These are phyloP conservation scores for Clunio marinus DNA, from an alignment of 2,888 invertebrate species.

Conservation along the genomic window DNA sequence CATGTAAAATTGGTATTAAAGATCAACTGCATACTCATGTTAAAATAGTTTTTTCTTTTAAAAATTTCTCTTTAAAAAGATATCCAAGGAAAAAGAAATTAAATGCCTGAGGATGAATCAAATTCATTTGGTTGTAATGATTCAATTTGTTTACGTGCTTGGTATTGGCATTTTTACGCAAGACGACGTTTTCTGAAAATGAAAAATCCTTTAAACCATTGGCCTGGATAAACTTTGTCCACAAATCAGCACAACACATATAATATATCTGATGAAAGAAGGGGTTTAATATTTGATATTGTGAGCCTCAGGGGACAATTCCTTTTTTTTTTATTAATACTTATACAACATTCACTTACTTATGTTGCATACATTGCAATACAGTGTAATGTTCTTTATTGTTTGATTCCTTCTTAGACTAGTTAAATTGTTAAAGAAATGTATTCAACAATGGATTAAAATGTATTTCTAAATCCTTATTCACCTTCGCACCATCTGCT, in stretches of 20 bases:
- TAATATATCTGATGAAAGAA: slow-evolving; percentile 1
- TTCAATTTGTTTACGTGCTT: slow-evolving; percentile 32
- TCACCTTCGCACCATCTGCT: too few species aligned
- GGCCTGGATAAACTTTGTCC: slow-evolving; percentile 28
- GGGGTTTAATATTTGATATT: slow-evolving; percentile 37
- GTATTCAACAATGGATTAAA: too few species aligned
- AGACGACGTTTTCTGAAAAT: not conserved
- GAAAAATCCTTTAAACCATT: not conserved
- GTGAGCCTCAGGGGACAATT: slow-evolving; percentile 19
- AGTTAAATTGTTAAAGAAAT: too few species aligned
- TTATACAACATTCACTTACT: not conserved
- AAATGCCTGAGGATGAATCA: slow-evolving; percentile 28
- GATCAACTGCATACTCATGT: slow-evolving; percentile 25
- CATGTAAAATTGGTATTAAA: slow-evolving; percentile 39
- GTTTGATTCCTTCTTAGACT: not conserved
- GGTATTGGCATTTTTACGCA: slow-evolving; percentile 17
- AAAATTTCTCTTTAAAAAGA: too few species aligned
- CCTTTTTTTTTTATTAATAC: slow-evolving; percentile 19
- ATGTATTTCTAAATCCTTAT: too few species aligned
- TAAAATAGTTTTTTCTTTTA: too few species aligned
- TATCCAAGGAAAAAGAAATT: not conserved
- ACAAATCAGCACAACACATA: slow-evolving; percentile 37
- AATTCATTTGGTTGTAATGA: slow-evolving; percentile 37
- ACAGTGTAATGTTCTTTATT: not conserved
- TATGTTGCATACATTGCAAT: not conserved